phyloP scores from a whole-genome alignment of 2,888 invertebrate genomes.

The Eugnorisma glareosa region DNA sequence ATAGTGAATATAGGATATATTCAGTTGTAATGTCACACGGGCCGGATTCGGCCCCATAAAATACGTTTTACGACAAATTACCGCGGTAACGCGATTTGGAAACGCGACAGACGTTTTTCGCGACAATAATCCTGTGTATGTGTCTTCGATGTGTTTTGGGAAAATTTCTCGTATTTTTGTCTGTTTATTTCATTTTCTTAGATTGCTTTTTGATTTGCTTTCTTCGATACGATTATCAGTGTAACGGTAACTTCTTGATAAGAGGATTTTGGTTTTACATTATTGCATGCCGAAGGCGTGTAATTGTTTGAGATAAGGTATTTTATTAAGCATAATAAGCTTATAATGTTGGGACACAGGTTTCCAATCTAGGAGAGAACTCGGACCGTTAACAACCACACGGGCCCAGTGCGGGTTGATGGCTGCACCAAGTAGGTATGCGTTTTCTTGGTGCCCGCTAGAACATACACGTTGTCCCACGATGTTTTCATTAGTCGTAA shows the following conservation, averaged over 20 bases:
- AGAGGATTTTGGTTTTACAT: neutral
- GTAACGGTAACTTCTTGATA: neutral
- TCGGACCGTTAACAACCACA: neutral
- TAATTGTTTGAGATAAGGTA: neutral
- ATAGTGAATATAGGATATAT: conserved; percentile 60
- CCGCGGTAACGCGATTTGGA: conserved; percentile 77
- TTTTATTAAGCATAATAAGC: neutral
- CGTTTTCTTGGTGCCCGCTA: neutral
- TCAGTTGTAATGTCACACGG: conserved; percentile 67
- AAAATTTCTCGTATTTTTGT: conserved; percentile 26
- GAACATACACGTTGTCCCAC: too few relatives aligned
- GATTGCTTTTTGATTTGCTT: conserved; percentile 61
- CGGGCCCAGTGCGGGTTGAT: too few relatives aligned
- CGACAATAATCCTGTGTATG: conserved; percentile 51
- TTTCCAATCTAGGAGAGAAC: neutral
- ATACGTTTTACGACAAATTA: conserved; percentile 80
- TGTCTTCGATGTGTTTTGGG: conserved; percentile 22
- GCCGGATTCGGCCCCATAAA: conserved; percentile 71
- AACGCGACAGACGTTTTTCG: conserved; percentile 65
- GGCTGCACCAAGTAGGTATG: too few relatives aligned
- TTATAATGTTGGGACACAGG: neutral
- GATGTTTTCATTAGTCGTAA: neutral
- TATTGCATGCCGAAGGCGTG: neutral
- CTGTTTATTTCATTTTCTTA: conserved; percentile 52
- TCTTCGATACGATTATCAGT: conserved; percentile 19